phyloP scores from a whole-genome alignment of 2,888 invertebrate species.

The Fissipunctia ypsillon region DNA sequence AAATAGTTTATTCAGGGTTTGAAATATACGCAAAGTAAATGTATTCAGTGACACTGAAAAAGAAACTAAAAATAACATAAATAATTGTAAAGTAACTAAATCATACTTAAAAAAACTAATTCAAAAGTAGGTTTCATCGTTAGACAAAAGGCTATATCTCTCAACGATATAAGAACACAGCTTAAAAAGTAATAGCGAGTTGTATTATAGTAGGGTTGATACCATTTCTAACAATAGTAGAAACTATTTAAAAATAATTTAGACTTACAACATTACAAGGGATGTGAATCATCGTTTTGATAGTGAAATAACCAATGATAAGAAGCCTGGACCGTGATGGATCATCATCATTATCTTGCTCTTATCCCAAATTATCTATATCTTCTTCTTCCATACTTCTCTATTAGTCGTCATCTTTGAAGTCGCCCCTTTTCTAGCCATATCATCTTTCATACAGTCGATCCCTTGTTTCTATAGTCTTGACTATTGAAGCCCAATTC shows the following conservation, averaged over 20 bases:
- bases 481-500: no score
- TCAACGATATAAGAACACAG: conserved; percentile 6
- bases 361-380: no score
- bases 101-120: not conserved
- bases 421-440: no score
- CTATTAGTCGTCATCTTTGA: no score
- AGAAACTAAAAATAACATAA: not conserved
- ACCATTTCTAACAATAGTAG: not conserved
- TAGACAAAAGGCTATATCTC: conserved; percentile 8
- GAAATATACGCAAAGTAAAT: not conserved
- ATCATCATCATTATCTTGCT: no score
- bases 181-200: conserved; percentile 6
- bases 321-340: no score
- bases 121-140: conserved; percentile 5
- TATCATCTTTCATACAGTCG: not conserved
- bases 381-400: no score
- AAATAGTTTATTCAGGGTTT: not conserved
- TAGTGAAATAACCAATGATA: no score
- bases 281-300: not conserved
- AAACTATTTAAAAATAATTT: not conserved
- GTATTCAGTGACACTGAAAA: not conserved
- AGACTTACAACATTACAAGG: not conserved
- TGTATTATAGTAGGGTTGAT: conserved; percentile 16
- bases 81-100: not conserved
- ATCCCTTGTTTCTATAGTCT: not conserved